Conservation (phyloP, 2,113 vertebrate genomes). For the Neoarius graeffei region DNA sequence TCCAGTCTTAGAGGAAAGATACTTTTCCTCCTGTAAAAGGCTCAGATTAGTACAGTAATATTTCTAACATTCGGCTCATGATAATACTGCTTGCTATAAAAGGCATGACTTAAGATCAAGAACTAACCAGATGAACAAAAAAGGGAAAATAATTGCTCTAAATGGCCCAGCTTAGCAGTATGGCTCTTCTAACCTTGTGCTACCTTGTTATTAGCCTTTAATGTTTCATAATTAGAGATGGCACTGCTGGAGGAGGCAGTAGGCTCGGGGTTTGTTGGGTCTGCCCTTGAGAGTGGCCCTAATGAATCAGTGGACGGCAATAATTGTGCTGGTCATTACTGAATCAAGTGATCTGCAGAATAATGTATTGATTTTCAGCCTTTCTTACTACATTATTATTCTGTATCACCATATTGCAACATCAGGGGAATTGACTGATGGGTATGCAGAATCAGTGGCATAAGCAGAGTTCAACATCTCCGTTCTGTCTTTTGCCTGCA, state of each 20-base stretch:
- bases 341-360: conserved; percentile 82
- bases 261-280: conserved; percentile 68
- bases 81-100: neutral
- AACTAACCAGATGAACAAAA: conserved; percentile 41
- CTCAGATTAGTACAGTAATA: neutral
- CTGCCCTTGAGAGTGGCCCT: conserved; percentile 72
- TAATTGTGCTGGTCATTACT: conserved; percentile 80
- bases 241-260: conserved; percentile 69
- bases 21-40: neutral
- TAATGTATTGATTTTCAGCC: conserved; percentile 81
- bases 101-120: conserved; percentile 27
- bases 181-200: conserved; percentile 70
- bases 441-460: conserved; percentile 64
- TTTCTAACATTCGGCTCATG: neutral
- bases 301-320: conserved; percentile 75
- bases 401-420: conserved; percentile 77
- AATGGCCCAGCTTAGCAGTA: conserved; percentile 61
- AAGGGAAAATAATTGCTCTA: conserved; percentile 56
- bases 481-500: conserved; percentile 18
- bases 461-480: conserved; percentile 50
- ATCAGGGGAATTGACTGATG: conserved; percentile 77
- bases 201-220: conserved; percentile 74
- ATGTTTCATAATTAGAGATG: conserved; percentile 76
- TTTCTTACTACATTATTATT: conserved; percentile 81
- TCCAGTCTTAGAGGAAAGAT: conserved; percentile 4